These are phyloP conservation scores for Lanistes nyassanus DNA, from an alignment of 1,140 invertebrate species.

Conservation along the genomic window DNA sequence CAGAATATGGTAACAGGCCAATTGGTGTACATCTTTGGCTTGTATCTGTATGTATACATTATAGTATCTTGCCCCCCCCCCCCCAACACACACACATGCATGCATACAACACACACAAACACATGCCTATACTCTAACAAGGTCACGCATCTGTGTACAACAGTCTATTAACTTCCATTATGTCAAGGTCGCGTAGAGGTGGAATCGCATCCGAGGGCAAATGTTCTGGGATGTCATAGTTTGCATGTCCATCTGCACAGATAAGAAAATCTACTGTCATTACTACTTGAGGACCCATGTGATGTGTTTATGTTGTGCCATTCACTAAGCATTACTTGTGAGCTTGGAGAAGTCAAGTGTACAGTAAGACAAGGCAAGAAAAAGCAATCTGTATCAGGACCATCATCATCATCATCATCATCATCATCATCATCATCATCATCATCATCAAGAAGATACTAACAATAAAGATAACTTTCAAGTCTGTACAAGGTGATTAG, in stretches of 20 bases:
- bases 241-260: conserved; percentile 19
- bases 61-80: too few species aligned
- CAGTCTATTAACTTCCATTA: conserved; percentile 71
- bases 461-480: not conserved
- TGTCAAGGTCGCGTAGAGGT: conserved; percentile 73
- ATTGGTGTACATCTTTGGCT: too few species aligned
- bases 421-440: conserved; percentile 1
- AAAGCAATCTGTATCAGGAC: not conserved
- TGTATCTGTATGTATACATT: too few species aligned
- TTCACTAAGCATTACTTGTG: not conserved
- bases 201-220: conserved; percentile 66
- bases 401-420: not conserved
- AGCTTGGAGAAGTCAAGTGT: not conserved
- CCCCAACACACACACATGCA: too few species aligned
- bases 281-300: not conserved
- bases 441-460: not conserved
- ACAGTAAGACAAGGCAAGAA: not conserved
- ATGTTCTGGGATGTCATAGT: conserved; percentile 3
- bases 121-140: not conserved
- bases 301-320: too few species aligned
- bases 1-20: too few species aligned
- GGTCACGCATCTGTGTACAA: conserved; percentile 64
- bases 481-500: not conserved
- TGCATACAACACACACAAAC: too few species aligned
- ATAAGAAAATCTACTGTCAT: conserved; percentile 27